Evolutionary conservation across 2,113 vertebrate species (phyloP).

Genomic region (Acanthochromis polyacanthus): DNA sequence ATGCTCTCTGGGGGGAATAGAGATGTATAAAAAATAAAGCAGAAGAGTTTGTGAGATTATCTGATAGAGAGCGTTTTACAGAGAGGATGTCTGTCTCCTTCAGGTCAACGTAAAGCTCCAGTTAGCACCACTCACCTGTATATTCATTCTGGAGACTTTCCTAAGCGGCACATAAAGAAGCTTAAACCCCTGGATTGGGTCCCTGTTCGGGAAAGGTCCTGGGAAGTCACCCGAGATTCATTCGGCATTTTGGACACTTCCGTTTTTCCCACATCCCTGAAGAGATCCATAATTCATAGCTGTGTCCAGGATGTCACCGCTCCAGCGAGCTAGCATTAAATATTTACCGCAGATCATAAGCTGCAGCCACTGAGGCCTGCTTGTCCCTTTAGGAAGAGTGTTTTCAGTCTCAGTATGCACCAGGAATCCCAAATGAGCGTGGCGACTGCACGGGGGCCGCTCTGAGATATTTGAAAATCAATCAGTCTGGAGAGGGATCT

Average conservation of each 20-base stretch:
- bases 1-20: background rate
- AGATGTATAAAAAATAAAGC: background rate
- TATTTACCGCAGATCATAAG: constrained; percentile 84
- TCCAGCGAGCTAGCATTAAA: constrained; percentile 79
- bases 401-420: constrained; percentile 57
- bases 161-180: constrained; percentile 45
- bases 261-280: constrained; percentile 55
- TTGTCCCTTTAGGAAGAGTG: constrained; percentile 63
- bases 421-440: constrained; percentile 74
- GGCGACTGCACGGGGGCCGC: background rate
- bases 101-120: background rate
- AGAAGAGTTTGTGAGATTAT: background rate
- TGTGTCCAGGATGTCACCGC: constrained; percentile 76
- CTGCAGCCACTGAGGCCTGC: constrained; percentile 63
- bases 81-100: background rate
- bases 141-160: constrained; percentile 35
- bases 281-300: constrained; percentile 84
- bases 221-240: constrained; percentile 75
- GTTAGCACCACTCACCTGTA: background rate
- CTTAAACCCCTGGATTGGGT: constrained; percentile 41
- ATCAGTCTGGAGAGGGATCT: constrained; percentile 48
- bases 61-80: background rate
- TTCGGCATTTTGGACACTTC: constrained; percentile 72
- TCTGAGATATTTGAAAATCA: constrained; percentile 61
- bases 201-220: constrained; percentile 61